Evolutionary conservation across 2,113 vertebrate species (phyloP).

Genomic region (Gymnorhina tibicen): DNA sequence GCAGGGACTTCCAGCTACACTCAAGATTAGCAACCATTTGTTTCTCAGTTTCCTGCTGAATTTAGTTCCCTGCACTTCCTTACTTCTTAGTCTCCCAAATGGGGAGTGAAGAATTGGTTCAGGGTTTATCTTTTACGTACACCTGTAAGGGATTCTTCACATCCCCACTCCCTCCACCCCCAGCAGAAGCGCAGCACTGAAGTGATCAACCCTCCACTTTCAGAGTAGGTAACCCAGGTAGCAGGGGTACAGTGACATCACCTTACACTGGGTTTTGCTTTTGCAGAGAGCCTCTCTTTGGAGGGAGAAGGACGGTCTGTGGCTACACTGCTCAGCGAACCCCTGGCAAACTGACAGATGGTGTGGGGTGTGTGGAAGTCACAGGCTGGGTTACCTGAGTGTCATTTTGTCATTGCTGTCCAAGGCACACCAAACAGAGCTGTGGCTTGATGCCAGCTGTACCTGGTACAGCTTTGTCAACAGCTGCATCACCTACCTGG

Average conservation of each 20-base stretch:
- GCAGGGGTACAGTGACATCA: background rate
- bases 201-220: rapidly evolving
- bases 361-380: background rate
- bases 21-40: background rate
- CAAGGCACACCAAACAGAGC: background rate
- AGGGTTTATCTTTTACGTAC: background rate
- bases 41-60: background rate
- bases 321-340: background rate
- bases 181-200: background rate
- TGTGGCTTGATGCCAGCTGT: background rate
- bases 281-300: background rate
- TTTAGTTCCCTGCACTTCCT: background rate
- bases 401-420: background rate
- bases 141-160: background rate
- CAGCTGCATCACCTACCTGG: background rate
- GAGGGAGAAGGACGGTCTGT: background rate
- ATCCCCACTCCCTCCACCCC: too few relatives aligned
- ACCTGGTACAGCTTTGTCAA: background rate
- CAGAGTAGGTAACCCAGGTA: background rate
- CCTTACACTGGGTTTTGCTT: background rate
- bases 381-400: background rate
- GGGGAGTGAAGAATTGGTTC: background rate
- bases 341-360: background rate
- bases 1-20: background rate
- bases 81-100: background rate